phyloP scores from a whole-genome alignment of 2,888 invertebrate species.

The Orchesella flavescens region DNA sequence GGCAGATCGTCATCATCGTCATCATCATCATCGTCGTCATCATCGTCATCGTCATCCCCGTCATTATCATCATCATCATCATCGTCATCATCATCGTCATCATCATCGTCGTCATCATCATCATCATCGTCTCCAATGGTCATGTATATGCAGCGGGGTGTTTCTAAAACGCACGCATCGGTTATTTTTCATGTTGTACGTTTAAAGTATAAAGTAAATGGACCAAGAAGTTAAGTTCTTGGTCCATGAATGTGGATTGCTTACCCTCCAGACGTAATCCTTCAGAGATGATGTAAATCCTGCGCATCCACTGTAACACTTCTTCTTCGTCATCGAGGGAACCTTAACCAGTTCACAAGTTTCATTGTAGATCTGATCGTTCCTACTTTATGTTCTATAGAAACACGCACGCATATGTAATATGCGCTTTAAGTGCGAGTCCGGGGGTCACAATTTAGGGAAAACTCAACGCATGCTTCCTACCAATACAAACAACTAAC shows the following conservation, averaged over 20 bases:
- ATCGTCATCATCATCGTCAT: constrained; percentile 55
- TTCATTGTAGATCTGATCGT: not conserved
- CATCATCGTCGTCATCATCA: constrained; percentile 41
- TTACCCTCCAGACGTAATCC: constrained; percentile 64
- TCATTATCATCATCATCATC: constrained; percentile 43
- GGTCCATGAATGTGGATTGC: not conserved
- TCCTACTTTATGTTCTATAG: no score
- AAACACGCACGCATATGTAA: no score
- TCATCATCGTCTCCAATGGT: constrained; percentile 52
- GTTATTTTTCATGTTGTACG: not conserved
- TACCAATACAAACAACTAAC: no score
- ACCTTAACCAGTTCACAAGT: constrained; percentile 76
- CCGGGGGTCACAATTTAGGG: no score
- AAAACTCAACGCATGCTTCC: no score
- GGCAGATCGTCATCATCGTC: constrained; percentile 38
- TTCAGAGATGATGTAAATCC: constrained; percentile 73
- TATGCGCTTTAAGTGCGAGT: no score
- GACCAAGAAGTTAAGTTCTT: not conserved
- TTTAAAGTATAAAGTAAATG: no score
- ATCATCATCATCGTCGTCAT: constrained; percentile 45
- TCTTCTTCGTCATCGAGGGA: constrained; percentile 85
- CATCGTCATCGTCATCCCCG: constrained; percentile 44
- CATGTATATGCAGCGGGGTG: constrained; percentile 70
- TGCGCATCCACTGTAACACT: constrained; percentile 92
- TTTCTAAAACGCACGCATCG: constrained; percentile 13